phyloP scores from a whole-genome alignment of 2,113 vertebrate species.

The Myiopsitta monachus region DNA sequence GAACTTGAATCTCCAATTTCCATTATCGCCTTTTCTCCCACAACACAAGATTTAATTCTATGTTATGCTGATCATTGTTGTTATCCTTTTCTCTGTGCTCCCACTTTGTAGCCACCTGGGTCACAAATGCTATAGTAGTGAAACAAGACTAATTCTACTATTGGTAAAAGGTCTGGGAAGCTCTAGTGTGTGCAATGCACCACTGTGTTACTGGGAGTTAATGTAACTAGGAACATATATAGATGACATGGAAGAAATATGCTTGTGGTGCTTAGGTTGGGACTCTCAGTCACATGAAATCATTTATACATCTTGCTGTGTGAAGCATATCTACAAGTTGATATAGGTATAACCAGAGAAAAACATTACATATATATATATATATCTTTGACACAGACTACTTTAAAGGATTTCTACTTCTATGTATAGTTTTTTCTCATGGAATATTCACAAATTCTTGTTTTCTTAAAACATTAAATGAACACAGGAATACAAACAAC shows the following conservation, averaged over 20 bases:
- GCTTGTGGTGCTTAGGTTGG: not conserved
- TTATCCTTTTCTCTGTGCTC: not conserved
- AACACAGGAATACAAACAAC: not conserved
- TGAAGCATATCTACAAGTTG: not conserved
- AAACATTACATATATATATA: not conserved
- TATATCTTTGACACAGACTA: not conserved
- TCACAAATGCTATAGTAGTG: not conserved
- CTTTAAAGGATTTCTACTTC: not conserved
- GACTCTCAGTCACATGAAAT: not conserved
- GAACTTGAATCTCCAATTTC: not conserved
- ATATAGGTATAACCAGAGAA: not conserved
- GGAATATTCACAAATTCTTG: not conserved
- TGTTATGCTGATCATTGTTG: not conserved
- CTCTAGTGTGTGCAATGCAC: not conserved
- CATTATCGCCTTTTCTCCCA: not conserved
- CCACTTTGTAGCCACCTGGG: not conserved
- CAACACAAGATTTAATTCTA: not conserved
- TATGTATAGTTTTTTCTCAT: not conserved
- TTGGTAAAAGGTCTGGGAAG: not conserved
- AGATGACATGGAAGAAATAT: not conserved
- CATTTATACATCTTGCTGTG: not conserved
- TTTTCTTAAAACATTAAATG: not conserved
- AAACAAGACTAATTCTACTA: not conserved
- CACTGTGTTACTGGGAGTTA: not conserved
- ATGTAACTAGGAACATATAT: not conserved